phyloP scores from a whole-genome alignment of 2,888 invertebrate species.

The Ophion obscuratus region DNA sequence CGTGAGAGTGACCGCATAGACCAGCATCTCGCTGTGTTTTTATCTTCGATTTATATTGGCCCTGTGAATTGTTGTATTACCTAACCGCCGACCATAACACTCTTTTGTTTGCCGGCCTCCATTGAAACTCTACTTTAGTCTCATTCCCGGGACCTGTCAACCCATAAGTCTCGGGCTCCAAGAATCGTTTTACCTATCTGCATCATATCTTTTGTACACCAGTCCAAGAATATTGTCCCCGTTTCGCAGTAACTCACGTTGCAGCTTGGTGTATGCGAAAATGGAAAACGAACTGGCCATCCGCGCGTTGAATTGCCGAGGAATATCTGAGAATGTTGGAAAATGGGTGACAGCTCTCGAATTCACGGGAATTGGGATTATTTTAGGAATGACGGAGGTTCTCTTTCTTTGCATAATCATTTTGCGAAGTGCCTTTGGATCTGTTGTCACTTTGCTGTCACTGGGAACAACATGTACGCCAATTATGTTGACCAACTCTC shows the following conservation, averaged over 20 bases:
- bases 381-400: neutral
- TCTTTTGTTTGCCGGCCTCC: neutral
- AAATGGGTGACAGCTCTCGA: neutral
- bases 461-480: neutral
- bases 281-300: neutral
- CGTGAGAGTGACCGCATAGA: neutral
- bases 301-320: neutral
- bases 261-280: neutral
- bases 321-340: neutral
- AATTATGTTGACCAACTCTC: neutral
- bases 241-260: neutral
- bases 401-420: neutral
- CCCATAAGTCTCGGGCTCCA: neutral
- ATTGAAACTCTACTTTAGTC: constrained; percentile 23
- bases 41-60: constrained; percentile 10
- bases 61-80: constrained; percentile 11
- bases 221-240: constrained; percentile 24
- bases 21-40: neutral
- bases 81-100: constrained; percentile 23
- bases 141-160: constrained; percentile 17
- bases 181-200: neutral
- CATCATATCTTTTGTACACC: constrained; percentile 24
- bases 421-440: neutral
- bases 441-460: neutral
- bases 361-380: neutral